Base-by-base conservation (phyloP, 1,140 invertebrate species). In the Campoletis sonorensis region DNA sequence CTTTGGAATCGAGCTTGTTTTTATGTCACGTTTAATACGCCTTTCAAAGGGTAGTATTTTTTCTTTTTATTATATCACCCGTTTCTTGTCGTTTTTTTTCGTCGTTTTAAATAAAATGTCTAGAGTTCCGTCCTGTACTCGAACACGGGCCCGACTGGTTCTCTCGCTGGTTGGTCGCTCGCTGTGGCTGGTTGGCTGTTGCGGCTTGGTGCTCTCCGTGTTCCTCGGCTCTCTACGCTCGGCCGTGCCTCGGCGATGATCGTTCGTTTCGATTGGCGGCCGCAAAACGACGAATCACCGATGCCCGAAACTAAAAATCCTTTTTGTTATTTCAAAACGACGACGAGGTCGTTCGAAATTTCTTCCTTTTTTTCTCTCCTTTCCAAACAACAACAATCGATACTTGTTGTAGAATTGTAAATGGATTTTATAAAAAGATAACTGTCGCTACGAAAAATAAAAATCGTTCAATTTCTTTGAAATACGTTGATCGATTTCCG, bases 271-370 rank as follows among this genome's bases (percentile, higher is more conserved):
- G 76, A 78, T 78, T 78, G 76, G 76, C 58, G 58, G 76, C 76
- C 58, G 76, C 76, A 61, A 67, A 78, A 67, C 76, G 76, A 64
- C 76, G 76, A 78, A 78, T 78, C 76, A 78, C 76, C 76, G 76
- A 40, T 61, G 11, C 11, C n/a, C 61, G 61, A 64, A 64, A 67
- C 15, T 27, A 33, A 30, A 64, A 45, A 64, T 27, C 16, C 30
- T 77, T 77, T 77, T 77, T 64, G 51, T 64, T 26, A 13, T 64
- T 77, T 77, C 73, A 27, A 58, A 54, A 75, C 68, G 23, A 75
- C 68, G 23, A 40, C 58, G 4, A n/a, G 27, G n/a, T 61, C 21
- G 58, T 15, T 78, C 30, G 64, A 33, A 49, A 40, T 5, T 27
- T 27, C 23, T 58, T 58, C 40, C 13, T 15, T 75, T 73, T 73